Percentiles rank a stretch among this genome's conserved stretches.
These are phyloP conservation scores for Hymenochirus boettgeri DNA, from an alignment of 2,113 vertebrate species.

Conservation along the genomic window DNA sequence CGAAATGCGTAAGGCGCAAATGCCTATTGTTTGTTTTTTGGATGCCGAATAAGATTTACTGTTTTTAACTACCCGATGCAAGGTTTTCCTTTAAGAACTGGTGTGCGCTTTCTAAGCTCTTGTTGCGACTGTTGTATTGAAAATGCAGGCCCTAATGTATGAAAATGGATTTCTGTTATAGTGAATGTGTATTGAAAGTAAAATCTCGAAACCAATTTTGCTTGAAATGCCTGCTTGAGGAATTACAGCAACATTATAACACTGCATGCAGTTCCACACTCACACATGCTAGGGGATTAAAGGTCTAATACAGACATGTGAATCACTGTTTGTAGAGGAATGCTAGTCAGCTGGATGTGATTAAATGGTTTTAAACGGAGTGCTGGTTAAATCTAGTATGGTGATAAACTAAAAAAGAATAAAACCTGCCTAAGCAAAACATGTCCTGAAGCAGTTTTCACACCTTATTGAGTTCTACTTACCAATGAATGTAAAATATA, in stretches of 20 bases:
- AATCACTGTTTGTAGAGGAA: slow-evolving; percentile 55
- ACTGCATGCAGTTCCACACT: slow-evolving; percentile 46
- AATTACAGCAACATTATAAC: slow-evolving; percentile 31
- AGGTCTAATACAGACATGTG: slow-evolving; percentile 51
- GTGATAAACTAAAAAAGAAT: slow-evolving; percentile 24
- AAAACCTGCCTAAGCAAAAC: slow-evolving; percentile 4
- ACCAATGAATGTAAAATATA: too few relatives aligned
- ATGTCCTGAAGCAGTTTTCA: slow-evolving; percentile 10
- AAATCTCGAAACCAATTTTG: slow-evolving; percentile 21
- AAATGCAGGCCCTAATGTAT: too few relatives aligned
- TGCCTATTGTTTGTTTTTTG: too few relatives aligned
- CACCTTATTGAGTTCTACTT: slow-evolving; percentile 4
- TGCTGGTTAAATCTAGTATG: slow-evolving; percentile 45
- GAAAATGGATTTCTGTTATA: slow-evolving; percentile 23
- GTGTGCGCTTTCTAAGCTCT: too few relatives aligned
- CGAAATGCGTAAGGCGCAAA: too few relatives aligned
- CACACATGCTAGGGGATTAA: slow-evolving; percentile 53
- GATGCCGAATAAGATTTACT: too few relatives aligned
- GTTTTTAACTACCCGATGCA: too few relatives aligned
- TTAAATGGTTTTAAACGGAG: slow-evolving; percentile 58
- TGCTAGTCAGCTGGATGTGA: slow-evolving; percentile 57
- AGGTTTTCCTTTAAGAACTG: too few relatives aligned
- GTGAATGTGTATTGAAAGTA: slow-evolving; percentile 11
- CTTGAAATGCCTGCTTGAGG: slow-evolving; percentile 33
- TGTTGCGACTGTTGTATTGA: too few relatives aligned